Conservation (phyloP, 2,797 vertebrate species). For the Mormyrops attenuatus region DNA sequence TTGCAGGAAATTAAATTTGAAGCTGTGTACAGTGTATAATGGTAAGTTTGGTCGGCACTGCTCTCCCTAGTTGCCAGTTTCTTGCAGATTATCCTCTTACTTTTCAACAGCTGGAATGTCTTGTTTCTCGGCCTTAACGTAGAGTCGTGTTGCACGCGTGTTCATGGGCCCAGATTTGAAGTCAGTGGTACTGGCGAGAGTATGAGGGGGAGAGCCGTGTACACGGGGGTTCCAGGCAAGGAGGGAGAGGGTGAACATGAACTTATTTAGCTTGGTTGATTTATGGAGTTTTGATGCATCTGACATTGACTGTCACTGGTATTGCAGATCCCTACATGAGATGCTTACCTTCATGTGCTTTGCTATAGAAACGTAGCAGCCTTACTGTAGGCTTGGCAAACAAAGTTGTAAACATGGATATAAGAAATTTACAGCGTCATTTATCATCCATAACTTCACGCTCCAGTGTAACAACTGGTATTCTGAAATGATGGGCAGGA, state of each 20-base stretch:
- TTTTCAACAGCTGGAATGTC: conserved; percentile 25
- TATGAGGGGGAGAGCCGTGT: not conserved
- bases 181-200: not conserved
- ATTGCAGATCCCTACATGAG: not conserved
- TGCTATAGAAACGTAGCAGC: not conserved
- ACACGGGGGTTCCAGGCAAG: not conserved
- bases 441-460: not conserved
- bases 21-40: conserved; percentile 71
- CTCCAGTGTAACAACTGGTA: not conserved
- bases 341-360: not conserved
- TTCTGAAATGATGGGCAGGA: not conserved
- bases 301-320: not conserved
- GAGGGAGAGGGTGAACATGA: not conserved
- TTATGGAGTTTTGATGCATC: not conserved
- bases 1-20: conserved; percentile 95
- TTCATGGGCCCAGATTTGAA: not conserved
- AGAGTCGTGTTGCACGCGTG: not conserved
- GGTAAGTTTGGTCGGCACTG: conserved; percentile 67
- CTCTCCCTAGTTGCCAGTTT: conserved; percentile 57
- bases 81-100: conserved; percentile 31
- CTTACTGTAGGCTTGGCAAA: not conserved
- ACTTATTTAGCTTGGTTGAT: not conserved
- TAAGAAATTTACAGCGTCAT: not conserved
- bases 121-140: conserved; percentile 15
- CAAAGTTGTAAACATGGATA: not conserved